Evolutionary conservation across 1,140 invertebrate genomes (phyloP).

Genomic region (Glossosoma conforme): DNA sequence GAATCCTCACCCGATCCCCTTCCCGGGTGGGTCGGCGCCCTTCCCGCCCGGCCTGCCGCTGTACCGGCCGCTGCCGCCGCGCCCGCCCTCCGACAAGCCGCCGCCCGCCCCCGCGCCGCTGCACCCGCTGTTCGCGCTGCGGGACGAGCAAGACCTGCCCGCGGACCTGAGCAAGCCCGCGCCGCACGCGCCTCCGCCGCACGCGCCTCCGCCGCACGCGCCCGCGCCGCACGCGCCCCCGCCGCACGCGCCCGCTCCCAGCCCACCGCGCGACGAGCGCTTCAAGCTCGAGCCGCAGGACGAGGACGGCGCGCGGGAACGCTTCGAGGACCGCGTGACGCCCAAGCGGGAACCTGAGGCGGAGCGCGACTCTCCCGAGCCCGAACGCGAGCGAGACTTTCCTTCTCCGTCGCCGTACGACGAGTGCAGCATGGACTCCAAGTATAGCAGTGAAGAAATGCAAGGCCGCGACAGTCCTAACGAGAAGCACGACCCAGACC

Average conservation of each 20-base stretch:
- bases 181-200: constrained; percentile 47
- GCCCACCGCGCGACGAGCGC: constrained; percentile 49
- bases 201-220: constrained; percentile 49
- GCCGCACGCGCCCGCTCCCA: too few species aligned
- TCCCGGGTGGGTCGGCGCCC: constrained; percentile 45
- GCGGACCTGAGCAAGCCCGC: constrained; percentile 73
- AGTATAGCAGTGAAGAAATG: constrained; percentile 60
- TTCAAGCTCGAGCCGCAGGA: constrained; percentile 58
- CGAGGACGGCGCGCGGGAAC: constrained; percentile 51
- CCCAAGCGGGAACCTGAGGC: constrained; percentile 62
- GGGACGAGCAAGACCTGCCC: constrained; percentile 70
- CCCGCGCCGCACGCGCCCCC: constrained; percentile 49
- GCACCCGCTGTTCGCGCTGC: constrained; percentile 55
- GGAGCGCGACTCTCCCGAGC: constrained; percentile 53
- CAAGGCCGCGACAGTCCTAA: constrained; percentile 58
- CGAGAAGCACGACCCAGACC: constrained; percentile 64
- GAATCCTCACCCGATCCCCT: constrained; percentile 47
- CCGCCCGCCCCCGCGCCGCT: constrained; percentile 54
- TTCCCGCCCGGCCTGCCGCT: constrained; percentile 56
- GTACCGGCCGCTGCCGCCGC: constrained; percentile 57
- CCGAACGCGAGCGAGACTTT: constrained; percentile 55
- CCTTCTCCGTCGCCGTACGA: constrained; percentile 62
- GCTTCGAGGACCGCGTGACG: constrained; percentile 53
- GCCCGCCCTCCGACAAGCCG: constrained; percentile 52
- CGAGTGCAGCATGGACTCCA: constrained; percentile 72